These are phyloP conservation scores for Lissonota sp. DNA, from an alignment of 2,888 invertebrate genomes.

Conservation along the genomic window DNA sequence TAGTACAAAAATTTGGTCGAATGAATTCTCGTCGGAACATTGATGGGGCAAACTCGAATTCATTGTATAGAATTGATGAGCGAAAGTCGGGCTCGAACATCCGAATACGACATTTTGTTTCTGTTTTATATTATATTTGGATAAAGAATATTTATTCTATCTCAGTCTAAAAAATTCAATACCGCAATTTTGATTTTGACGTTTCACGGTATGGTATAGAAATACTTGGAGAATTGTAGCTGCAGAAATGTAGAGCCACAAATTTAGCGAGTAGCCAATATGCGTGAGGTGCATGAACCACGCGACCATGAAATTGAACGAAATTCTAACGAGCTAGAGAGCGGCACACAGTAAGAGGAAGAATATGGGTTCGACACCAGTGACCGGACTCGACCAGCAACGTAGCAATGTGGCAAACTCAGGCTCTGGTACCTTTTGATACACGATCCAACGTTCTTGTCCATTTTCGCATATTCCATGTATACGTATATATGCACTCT, in stretches of 20 bases:
- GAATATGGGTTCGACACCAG: not conserved
- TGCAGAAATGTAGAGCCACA: constrained; percentile 2
- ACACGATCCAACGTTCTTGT: constrained; percentile 66
- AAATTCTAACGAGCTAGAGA: constrained; percentile 39
- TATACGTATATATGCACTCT: not conserved
- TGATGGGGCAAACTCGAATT: too few species aligned
- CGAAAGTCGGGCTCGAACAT: too few species aligned
- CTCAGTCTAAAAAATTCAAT: too few species aligned
- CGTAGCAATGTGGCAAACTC: constrained; percentile 26
- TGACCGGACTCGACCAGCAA: constrained; percentile 8
- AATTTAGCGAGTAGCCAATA: constrained; percentile 40
- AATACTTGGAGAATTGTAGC: not conserved
- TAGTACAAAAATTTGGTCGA: too few species aligned
- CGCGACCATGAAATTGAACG: constrained; percentile 58
- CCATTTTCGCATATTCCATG: constrained; percentile 21
- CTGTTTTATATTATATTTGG: too few species aligned
- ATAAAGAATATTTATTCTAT: too few species aligned
- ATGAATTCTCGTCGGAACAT: too few species aligned
- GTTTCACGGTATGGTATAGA: constrained; percentile 1
- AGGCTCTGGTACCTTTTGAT: constrained; percentile 67
- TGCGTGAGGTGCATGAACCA: constrained; percentile 38
- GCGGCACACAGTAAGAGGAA: too few species aligned
- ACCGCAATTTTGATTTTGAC: constrained; percentile 23
- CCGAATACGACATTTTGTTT: too few species aligned
- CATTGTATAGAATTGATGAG: too few species aligned